These are phyloP conservation scores for Eidolon helvum DNA, from an alignment of 2,113 vertebrate genomes.

Conservation along the genomic window DNA sequence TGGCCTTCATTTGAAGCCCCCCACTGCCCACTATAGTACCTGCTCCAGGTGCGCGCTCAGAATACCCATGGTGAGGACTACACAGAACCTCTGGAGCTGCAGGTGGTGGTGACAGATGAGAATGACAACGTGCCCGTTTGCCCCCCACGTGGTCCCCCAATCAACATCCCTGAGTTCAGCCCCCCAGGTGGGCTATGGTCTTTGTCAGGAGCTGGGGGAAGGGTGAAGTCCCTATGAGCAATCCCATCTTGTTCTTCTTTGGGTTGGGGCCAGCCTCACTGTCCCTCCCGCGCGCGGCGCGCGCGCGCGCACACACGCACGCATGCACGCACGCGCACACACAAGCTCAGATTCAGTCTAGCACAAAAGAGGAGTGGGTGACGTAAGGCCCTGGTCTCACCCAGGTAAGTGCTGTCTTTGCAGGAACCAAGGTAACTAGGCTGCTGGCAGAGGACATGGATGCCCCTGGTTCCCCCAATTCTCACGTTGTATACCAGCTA, in stretches of 20 bases:
- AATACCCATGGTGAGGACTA: constrained; percentile 55
- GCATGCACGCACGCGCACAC: not conserved
- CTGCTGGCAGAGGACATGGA: constrained; percentile 64
- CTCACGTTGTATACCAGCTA: constrained; percentile 58
- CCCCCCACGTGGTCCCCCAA: not conserved
- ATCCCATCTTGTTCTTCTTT: not conserved
- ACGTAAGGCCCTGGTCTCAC: not conserved
- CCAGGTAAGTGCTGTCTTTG: not conserved
- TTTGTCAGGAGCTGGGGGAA: not conserved
- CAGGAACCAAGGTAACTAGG: constrained; percentile 61
- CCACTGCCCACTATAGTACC: constrained; percentile 47
- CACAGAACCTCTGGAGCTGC: constrained; percentile 37
- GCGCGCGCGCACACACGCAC: not conserved
- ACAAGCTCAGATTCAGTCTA: not conserved
- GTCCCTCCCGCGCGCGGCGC: not conserved
- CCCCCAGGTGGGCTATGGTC: constrained; percentile 56
- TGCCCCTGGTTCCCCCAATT: constrained; percentile 56
- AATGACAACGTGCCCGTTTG: constrained; percentile 67
- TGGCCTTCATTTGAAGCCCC: not conserved
- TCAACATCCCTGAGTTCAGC: constrained; percentile 70
- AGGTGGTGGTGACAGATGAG: constrained; percentile 67
- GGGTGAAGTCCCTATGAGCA: not conserved
- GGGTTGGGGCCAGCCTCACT: not conserved
- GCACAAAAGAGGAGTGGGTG: not conserved
- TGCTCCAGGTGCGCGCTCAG: constrained; percentile 61